A percentile compares a stretch with the other conserved stretches of the same genome.
Evolutionary conservation across 2,113 vertebrate species (phyloP).

Genomic region (Pipra filicauda): DNA sequence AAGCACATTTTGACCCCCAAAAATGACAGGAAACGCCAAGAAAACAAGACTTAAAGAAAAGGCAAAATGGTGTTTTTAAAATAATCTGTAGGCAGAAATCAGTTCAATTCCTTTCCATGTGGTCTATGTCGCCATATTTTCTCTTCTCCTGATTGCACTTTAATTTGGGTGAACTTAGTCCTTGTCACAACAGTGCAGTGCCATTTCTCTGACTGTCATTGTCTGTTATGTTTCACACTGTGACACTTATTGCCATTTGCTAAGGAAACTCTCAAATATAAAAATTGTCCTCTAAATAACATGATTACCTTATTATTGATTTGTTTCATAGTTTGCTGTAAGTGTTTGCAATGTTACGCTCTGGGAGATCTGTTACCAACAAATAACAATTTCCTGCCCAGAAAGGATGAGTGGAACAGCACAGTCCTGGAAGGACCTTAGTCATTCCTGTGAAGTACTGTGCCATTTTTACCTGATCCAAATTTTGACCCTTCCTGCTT

Average conservation of each 20-base stretch:
- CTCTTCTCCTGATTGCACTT: background rate
- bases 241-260: background rate
- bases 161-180: background rate
- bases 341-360: background rate
- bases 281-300: constrained; percentile 32
- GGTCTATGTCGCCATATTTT: background rate
- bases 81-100: background rate
- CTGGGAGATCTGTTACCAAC: background rate
- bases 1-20: background rate
- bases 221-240: constrained; percentile 1
- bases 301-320: constrained; percentile 54
- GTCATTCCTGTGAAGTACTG: background rate
- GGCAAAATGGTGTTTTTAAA: background rate
- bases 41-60: background rate
- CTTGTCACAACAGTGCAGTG: background rate
- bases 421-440: background rate
- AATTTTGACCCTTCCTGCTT: background rate
- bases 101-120: background rate
- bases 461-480: background rate
- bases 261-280: constrained; percentile 21
- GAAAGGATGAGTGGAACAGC: background rate
- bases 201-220: background rate
- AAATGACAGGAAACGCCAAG: background rate
- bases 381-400: background rate
- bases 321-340: constrained; percentile 15